Percentiles rank a stretch among this genome's conserved stretches.
phyloP scores from a whole-genome alignment of 30 jellyfish, hydroid and myxozoan genomes.

The Phacellophora camtschatica region DNA sequence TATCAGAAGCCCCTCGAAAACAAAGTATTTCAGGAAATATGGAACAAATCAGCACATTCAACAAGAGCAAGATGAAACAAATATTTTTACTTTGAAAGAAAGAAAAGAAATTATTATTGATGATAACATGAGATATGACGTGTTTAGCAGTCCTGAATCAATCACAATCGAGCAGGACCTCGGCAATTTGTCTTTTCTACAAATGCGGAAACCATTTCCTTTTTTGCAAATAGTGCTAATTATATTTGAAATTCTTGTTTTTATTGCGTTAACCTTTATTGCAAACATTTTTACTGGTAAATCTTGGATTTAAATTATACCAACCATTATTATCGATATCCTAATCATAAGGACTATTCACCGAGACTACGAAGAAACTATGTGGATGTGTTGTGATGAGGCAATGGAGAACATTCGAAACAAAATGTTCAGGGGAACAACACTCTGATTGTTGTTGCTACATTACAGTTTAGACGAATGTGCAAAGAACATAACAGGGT shows the following conservation, averaged over 20 bases:
- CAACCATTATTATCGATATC: background rate
- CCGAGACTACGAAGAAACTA: conserved; percentile 29
- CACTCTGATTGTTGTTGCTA: too few species aligned
- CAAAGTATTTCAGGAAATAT: background rate
- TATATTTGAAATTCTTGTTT: background rate
- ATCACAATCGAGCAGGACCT: background rate
- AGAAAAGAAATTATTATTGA: too few species aligned
- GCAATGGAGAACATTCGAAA: background rate
- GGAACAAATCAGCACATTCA: background rate
- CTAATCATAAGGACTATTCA: background rate
- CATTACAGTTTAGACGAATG: too few species aligned
- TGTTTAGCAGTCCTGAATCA: background rate
- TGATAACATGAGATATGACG: background rate
- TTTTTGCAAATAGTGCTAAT: conserved; percentile 18
- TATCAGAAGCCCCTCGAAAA: conserved; percentile 26
- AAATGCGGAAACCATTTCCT: conserved; percentile 10
- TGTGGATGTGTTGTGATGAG: conserved; percentile 29
- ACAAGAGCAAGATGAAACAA: background rate
- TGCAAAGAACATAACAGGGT: too few species aligned
- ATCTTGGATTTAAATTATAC: conserved; percentile 34
- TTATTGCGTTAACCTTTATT: conserved; percentile 7
- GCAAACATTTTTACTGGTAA: background rate
- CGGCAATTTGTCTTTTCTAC: background rate
- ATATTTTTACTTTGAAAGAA: background rate
- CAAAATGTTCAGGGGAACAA: conserved; percentile 7